Percentiles rank a stretch among this genome's conserved stretches.
Evolutionary conservation across 2,797 vertebrate species (phyloP).

Genomic region (Xerus rutilus): DNA sequence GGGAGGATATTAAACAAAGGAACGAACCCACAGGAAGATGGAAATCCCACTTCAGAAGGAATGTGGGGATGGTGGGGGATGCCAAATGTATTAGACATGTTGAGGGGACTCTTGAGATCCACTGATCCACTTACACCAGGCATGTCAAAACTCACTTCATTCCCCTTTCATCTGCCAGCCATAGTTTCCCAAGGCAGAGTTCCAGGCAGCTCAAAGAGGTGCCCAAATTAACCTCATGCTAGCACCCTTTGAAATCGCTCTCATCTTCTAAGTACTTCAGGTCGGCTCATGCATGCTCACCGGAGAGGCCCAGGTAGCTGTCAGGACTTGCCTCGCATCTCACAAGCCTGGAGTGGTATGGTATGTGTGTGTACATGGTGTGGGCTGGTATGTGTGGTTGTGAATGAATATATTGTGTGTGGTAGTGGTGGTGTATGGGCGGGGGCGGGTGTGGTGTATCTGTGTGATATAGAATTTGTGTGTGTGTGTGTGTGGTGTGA

Average conservation of each 20-base stretch:
- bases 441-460: too few species aligned
- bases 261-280: neutral
- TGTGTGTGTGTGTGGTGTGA: neutral
- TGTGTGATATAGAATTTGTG: neutral
- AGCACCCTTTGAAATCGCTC: neutral
- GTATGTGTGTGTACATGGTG: neutral
- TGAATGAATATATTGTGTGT: too few species aligned
- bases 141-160: neutral
- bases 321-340: constrained; percentile 14
- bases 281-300: neutral
- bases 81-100: neutral
- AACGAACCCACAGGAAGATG: neutral
- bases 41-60: neutral
- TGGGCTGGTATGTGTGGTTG: neutral
- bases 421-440: too few species aligned
- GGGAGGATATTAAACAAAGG: neutral
- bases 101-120: neutral
- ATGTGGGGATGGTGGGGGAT: rapidly evolving
- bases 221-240: neutral
- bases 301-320: neutral
- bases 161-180: constrained; percentile 1
- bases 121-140: neutral
- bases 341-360: neutral
- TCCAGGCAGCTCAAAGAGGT: neutral
- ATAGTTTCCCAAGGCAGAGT: neutral